phyloP scores from a whole-genome alignment of 2,888 invertebrate species.

The Drosophila ezoana region DNA sequence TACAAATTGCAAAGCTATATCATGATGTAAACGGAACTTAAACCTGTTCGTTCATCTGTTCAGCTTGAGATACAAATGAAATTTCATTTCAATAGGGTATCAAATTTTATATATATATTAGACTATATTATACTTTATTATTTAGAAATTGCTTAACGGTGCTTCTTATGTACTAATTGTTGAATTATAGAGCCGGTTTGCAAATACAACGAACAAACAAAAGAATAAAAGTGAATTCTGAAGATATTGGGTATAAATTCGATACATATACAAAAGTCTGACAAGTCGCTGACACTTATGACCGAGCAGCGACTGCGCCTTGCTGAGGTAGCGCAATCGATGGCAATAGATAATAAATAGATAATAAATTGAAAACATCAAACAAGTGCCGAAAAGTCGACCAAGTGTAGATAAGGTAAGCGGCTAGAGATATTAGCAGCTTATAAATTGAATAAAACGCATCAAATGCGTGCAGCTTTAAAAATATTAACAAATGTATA shows the following conservation, averaged over 20 bases:
- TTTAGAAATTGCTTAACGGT: conserved; percentile 56
- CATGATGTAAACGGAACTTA: conserved; percentile 26
- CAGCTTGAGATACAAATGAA: conserved; percentile 1
- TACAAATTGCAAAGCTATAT: conserved; percentile 7
- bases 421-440: conserved; percentile 46
- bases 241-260: conserved; percentile 28
- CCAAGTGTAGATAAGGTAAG: conserved; percentile 6
- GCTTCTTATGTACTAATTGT: conserved; percentile 7
- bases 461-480: conserved; percentile 3
- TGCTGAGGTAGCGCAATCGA: conserved; percentile 29
- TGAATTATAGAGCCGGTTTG: conserved; percentile 62
- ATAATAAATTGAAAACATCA: conserved; percentile 32
- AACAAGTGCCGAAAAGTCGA: conserved; percentile 26
- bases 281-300: conserved; percentile 59
- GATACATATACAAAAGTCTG: conserved; percentile 14
- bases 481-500: conserved; percentile 2
- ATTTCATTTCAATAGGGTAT: neutral
- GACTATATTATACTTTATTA: conserved; percentile 3
- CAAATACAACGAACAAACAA: conserved; percentile 34
- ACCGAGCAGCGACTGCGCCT: conserved; percentile 7
- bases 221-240: conserved; percentile 28
- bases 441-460: conserved; percentile 39
- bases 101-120: conserved; percentile 5
- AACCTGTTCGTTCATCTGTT: conserved; percentile 17
- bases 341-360: conserved; percentile 17